Conservation (phyloP, 2,113 vertebrate genomes). For the Zeus faber region DNA sequence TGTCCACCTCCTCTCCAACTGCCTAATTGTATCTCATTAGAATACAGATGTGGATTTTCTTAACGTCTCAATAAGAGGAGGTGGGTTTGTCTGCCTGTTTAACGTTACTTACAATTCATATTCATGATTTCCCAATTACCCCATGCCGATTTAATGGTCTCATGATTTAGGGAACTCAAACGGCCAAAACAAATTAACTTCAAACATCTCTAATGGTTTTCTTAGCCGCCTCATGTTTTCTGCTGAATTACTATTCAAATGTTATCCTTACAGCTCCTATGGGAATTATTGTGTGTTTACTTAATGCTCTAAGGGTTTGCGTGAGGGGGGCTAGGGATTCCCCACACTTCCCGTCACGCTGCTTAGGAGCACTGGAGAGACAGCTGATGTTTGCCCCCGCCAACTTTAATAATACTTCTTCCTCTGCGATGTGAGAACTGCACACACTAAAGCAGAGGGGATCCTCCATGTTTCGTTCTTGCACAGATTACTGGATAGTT, state of each 20-base stretch:
- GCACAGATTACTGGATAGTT: too few relatives aligned
- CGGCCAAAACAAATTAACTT: slow-evolving; percentile 44
- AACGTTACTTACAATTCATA: slow-evolving; percentile 41
- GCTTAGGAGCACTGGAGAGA: too few relatives aligned
- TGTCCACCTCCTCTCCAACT: slow-evolving; percentile 26
- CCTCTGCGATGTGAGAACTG: too few relatives aligned
- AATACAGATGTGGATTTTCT: slow-evolving; percentile 43
- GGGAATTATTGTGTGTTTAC: too few relatives aligned
- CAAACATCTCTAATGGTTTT: too few relatives aligned
- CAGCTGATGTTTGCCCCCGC: too few relatives aligned
- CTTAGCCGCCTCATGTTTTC: slow-evolving; percentile 21
- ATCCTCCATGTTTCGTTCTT: too few relatives aligned
- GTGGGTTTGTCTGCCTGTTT: slow-evolving; percentile 31
- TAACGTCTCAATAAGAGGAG: slow-evolving; percentile 50
- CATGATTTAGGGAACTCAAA: slow-evolving; percentile 36
- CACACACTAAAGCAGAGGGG: too few relatives aligned
- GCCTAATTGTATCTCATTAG: slow-evolving; percentile 63
- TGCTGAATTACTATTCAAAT: slow-evolving; percentile 20
- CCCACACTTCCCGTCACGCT: too few relatives aligned
- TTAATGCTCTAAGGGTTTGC: too few relatives aligned
- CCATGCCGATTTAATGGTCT: slow-evolving; percentile 26
- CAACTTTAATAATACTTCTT: too few relatives aligned
- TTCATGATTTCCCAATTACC: slow-evolving; percentile 33
- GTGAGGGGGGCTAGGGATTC: too few relatives aligned
- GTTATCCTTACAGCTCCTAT: slow-evolving; percentile 22